Conservation (phyloP, 1,140 invertebrate species). For the Aphelinus atriplicis region DNA sequence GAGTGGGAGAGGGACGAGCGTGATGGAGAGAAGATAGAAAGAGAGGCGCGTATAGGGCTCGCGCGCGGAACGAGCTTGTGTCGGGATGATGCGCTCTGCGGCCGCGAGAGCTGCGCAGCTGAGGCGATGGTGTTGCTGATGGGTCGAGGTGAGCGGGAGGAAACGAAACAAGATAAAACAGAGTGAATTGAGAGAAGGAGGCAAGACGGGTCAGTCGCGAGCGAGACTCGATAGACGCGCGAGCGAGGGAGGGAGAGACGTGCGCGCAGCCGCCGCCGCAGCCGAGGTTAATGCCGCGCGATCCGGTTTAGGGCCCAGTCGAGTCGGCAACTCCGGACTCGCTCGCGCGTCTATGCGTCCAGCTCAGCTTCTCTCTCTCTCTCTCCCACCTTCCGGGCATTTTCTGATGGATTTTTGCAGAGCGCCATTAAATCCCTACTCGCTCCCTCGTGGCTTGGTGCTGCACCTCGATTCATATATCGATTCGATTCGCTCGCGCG, state of each 20-base stretch:
- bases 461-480: too few relatives aligned
- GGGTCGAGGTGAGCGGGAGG: slow-evolving; percentile 18
- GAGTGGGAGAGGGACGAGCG: slow-evolving; percentile 7
- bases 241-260: slow-evolving; percentile 47
- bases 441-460: too few relatives aligned
- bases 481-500: too few relatives aligned
- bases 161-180: neutral
- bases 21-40: slow-evolving; percentile 16
- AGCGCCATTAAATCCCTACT: too few relatives aligned
- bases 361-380: slow-evolving; percentile 7
- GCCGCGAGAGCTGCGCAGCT: too few relatives aligned
- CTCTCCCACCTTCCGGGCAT: neutral
- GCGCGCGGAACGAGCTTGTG: too few relatives aligned
- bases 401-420: slow-evolving; percentile 6
- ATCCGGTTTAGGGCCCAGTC: slow-evolving; percentile 60
- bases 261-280: slow-evolving; percentile 37
- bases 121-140: slow-evolving; percentile 34
- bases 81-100: too few relatives aligned
- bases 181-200: slow-evolving; percentile 23
- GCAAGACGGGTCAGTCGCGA: slow-evolving; percentile 26
- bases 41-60: slow-evolving; percentile 18
- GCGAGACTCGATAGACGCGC: slow-evolving; percentile 13
- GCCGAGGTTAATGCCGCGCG: slow-evolving; percentile 57
- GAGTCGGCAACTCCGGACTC: slow-evolving; percentile 17
- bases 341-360: neutral